Evolutionary conservation across 2,797 vertebrate genomes (phyloP).

Genomic region (Ptychadena robeensis): DNA sequence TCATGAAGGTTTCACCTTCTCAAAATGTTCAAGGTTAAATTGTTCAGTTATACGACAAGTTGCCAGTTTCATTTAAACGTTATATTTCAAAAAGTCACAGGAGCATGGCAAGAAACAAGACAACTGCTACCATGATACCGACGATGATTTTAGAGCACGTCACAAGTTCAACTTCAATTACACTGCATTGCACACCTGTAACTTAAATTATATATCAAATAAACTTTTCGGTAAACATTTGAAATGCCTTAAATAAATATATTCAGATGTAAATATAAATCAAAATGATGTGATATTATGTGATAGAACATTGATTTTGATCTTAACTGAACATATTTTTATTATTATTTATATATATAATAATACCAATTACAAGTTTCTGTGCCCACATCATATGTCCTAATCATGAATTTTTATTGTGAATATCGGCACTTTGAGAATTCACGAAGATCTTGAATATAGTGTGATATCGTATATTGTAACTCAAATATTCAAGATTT

Average conservation of each 20-base stretch:
- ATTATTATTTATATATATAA: too few relatives aligned
- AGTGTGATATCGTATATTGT: too few relatives aligned
- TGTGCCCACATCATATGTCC: too few relatives aligned
- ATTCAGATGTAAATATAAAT: background rate
- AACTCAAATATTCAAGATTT: too few relatives aligned
- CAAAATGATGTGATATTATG: too few relatives aligned
- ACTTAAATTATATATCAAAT: background rate
- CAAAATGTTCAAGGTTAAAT: constrained; percentile 52
- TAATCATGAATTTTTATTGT: too few relatives aligned
- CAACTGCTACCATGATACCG: constrained; percentile 24
- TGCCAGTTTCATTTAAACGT: constrained; percentile 56
- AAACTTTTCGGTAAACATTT: too few relatives aligned
- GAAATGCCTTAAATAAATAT: background rate
- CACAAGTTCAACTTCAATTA: constrained; percentile 39
- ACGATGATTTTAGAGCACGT: constrained; percentile 23
- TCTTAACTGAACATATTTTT: too few relatives aligned
- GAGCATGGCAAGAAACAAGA: constrained; percentile 57
- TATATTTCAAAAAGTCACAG: constrained; percentile 52
- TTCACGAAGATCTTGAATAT: too few relatives aligned
- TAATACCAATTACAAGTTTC: too few relatives aligned
- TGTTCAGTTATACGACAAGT: constrained; percentile 53
- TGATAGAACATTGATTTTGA: too few relatives aligned
- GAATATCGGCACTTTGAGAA: too few relatives aligned
- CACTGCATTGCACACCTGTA: constrained; percentile 8
- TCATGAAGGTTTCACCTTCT: constrained; percentile 53